Percentiles rank a stretch among this genome's conserved stretches.
phyloP scores from a whole-genome alignment of 2,113 vertebrate genomes.

The Tachuris rubrigastra region DNA sequence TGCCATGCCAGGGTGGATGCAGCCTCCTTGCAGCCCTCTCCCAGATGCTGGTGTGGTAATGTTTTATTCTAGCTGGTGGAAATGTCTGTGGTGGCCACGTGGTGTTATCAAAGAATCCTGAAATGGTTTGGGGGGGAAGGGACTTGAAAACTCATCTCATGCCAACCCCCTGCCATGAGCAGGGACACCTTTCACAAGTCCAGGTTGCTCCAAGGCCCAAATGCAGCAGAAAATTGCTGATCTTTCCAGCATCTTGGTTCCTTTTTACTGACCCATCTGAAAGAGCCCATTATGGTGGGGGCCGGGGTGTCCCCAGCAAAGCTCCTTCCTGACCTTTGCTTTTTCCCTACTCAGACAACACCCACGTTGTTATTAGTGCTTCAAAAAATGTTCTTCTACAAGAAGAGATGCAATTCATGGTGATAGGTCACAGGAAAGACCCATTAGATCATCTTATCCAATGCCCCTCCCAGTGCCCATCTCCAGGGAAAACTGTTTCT shows the following conservation, averaged over 20 bases:
- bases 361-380: background rate
- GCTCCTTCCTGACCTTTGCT: background rate
- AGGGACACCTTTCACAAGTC: background rate
- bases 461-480: background rate
- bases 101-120: background rate
- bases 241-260: background rate
- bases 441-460: background rate
- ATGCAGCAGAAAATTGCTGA: background rate
- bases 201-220: background rate
- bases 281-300: background rate
- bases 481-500: background rate
- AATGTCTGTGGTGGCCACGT: fast-evolving
- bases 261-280: background rate
- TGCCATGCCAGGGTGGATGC: background rate
- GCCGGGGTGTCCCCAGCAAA: background rate
- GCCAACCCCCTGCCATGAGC: background rate
- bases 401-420: background rate
- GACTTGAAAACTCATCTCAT: background rate
- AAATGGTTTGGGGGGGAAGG: background rate
- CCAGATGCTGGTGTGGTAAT: fast-evolving
- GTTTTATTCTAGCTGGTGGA: background rate
- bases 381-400: background rate
- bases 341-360: background rate
- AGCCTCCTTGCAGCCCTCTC: background rate
- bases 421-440: background rate